Conservation (phyloP, 2,113 vertebrate species). For the Stegastes partitus region DNA sequence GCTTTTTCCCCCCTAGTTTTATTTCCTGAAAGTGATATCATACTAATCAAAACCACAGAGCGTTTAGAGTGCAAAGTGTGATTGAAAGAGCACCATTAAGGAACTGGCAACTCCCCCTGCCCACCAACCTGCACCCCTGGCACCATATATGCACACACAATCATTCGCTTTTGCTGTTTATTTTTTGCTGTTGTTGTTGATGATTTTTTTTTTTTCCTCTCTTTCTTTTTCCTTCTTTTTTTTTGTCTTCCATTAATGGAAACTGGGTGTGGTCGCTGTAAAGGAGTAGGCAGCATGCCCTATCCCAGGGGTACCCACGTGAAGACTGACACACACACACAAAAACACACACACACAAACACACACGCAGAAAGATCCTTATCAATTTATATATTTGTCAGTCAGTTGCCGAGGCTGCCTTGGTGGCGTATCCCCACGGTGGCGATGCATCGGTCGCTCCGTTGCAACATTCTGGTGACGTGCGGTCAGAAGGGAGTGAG, state of each 20-base stretch:
- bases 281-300: constrained; percentile 53
- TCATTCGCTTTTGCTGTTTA: constrained; percentile 75
- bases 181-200: constrained; percentile 65
- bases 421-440: constrained; percentile 55
- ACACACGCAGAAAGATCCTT: constrained; percentile 47
- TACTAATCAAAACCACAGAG: constrained; percentile 97
- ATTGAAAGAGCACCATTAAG: constrained; percentile 95
- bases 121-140: constrained; percentile 39
- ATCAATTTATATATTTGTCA: constrained; percentile 67
- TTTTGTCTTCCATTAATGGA: constrained; percentile 88
- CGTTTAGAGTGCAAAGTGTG: constrained; percentile 96
- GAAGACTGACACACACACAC: constrained; percentile 26
- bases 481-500: constrained; percentile 59
- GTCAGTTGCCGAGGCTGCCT: constrained; percentile 56
- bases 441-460: constrained; percentile 36
- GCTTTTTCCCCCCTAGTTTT: constrained; percentile 75
- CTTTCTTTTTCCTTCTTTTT: constrained; percentile 35
- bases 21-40: constrained; percentile 92
- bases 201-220: constrained; percentile 43
- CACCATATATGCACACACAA: constrained; percentile 34
- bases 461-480: constrained; percentile 60
- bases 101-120: constrained; percentile 74
- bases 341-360: constrained; percentile 40
- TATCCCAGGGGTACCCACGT: constrained; percentile 55
- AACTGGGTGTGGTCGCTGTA: constrained; percentile 91